Conservation (phyloP, 2,113 vertebrate genomes). For the Spheniscus mendiculus region DNA sequence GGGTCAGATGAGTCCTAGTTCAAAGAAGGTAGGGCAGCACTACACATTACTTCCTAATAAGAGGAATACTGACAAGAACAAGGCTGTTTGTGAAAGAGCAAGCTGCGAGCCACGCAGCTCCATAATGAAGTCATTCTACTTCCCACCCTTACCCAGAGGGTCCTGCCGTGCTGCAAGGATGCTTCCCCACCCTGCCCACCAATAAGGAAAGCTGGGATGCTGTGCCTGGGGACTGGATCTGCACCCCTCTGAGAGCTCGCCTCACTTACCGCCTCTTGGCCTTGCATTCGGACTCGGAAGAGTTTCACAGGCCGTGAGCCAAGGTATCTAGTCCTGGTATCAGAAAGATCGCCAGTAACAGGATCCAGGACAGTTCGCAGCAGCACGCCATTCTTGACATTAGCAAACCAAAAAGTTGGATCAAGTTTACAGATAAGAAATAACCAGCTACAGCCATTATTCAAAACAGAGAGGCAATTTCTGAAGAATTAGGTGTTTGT, state of each 20-base stretch:
- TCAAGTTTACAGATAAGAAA: background rate
- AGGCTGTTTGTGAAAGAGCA: background rate
- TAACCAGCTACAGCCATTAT: background rate
- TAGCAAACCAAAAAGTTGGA: background rate
- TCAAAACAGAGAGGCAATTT: background rate
- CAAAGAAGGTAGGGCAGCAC: background rate
- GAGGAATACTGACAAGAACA: background rate
- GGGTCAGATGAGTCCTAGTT: background rate
- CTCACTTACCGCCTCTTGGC: slow-evolving; percentile 94
- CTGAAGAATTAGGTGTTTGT: background rate
- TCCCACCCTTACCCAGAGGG: slow-evolving; percentile 1
- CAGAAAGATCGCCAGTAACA: slow-evolving; percentile 93
- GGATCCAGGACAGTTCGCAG: slow-evolving; percentile 94
- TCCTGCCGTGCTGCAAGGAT: background rate
- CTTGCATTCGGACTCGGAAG: slow-evolving; percentile 97
- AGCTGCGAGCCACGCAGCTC: background rate
- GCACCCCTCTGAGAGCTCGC: background rate
- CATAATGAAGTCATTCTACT: background rate
- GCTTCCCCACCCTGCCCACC: background rate
- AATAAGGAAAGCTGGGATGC: accelerated
- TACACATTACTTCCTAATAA: background rate
- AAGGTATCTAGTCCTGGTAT: slow-evolving; percentile 94
- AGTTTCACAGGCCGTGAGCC: slow-evolving; percentile 96
- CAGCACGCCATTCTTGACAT: slow-evolving; percentile 90
- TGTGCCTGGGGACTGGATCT: background rate